Conservation (phyloP, 2,888 invertebrate species). For the Villa cingulata region DNA sequence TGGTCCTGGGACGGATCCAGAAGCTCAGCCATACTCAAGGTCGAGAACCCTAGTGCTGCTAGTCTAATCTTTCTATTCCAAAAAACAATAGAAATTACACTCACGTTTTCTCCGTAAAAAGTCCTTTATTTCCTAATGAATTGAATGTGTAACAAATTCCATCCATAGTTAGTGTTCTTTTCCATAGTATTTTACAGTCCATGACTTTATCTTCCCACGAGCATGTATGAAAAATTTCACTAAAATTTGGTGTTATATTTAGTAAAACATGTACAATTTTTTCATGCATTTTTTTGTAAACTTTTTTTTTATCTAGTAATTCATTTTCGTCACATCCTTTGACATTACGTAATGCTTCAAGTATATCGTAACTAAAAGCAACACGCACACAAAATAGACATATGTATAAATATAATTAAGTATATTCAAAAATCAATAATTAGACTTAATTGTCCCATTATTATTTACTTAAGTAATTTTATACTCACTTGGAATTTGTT, state of each 20-base stretch:
- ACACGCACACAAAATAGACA: too few relatives aligned
- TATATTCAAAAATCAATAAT: too few relatives aligned
- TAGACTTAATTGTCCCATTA: too few relatives aligned
- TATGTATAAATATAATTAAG: too few relatives aligned
- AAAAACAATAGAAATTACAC: background rate
- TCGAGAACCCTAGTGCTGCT: too few relatives aligned
- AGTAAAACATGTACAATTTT: background rate
- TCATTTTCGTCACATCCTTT: background rate
- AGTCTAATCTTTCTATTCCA: too few relatives aligned
- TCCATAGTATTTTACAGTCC: conserved; percentile 1
- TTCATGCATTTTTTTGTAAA: background rate
- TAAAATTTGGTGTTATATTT: background rate
- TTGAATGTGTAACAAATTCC: conserved; percentile 9
- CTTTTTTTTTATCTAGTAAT: background rate
- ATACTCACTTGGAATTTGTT: background rate
- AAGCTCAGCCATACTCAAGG: too few relatives aligned
- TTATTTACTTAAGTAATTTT: too few relatives aligned
- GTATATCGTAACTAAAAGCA: background rate
- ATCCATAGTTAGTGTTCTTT: conserved; percentile 3
- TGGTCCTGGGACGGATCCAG: too few relatives aligned
- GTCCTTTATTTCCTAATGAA: conserved; percentile 3
- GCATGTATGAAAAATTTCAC: conserved; percentile 2
- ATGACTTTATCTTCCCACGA: conserved; percentile 1
- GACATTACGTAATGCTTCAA: background rate
- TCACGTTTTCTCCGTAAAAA: conserved; percentile 2